These are phyloP conservation scores for Drosophila quasianomalipes DNA, from an alignment of 2,888 invertebrate genomes.

Conservation along the genomic window DNA sequence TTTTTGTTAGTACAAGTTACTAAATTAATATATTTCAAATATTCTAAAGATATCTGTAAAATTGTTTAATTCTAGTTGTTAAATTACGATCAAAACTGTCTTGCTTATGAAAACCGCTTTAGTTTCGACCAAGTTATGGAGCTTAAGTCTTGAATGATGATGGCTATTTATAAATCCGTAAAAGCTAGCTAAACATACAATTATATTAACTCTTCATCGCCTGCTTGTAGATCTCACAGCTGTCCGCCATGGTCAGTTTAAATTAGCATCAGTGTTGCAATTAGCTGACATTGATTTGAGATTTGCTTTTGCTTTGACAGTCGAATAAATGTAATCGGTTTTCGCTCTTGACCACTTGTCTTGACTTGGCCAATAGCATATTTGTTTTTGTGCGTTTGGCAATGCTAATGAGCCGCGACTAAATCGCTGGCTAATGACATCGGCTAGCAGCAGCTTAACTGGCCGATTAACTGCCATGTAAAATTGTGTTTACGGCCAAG, in stretches of 20 bases:
- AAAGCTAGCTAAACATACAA: background rate
- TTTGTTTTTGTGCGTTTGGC: slow-evolving; percentile 10
- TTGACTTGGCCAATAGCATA: background rate
- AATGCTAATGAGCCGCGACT: slow-evolving; percentile 38
- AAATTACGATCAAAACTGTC: background rate
- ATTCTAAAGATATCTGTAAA: background rate
- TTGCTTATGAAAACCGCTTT: background rate
- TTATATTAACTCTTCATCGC: background rate
- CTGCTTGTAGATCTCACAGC: background rate
- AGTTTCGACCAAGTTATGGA: background rate
- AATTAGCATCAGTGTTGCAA: slow-evolving; percentile 11
- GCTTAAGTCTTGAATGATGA: background rate
- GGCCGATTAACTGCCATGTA: slow-evolving; percentile 50
- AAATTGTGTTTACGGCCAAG: slow-evolving; percentile 35
- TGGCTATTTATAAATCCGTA: background rate
- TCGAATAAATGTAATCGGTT: slow-evolving; percentile 41
- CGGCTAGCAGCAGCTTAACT: slow-evolving; percentile 43
- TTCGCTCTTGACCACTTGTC: background rate
- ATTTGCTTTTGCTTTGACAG: slow-evolving; percentile 16
- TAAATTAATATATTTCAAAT: background rate
- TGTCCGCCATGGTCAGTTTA: slow-evolving; percentile 15
- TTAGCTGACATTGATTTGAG: slow-evolving; percentile 18
- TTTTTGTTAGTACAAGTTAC: background rate
- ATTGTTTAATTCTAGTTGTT: background rate
- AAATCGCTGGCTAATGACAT: slow-evolving; percentile 37